Evolutionary conservation across 2,113 vertebrate genomes (phyloP), one percentile per base, ranked within the genome.

Genomic region (Saguinus midas): DNA sequence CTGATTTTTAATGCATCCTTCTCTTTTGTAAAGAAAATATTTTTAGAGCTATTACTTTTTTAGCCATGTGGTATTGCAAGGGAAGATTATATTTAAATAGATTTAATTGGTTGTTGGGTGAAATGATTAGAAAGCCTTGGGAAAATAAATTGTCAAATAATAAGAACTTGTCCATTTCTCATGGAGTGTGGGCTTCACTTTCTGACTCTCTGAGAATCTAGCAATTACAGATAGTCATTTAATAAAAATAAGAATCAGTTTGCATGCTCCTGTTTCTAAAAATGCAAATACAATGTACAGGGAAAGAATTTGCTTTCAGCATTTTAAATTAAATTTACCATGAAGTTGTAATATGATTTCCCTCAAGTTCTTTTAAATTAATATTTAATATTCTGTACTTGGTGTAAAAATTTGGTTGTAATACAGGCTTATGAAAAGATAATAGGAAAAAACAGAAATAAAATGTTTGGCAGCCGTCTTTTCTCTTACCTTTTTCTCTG

Each of bases 291-390:
- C 32, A 50, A 29, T 27, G n/a, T 84, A 66, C 50, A 64, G n/a
- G 64, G 64, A 84, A 94, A 96, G 43, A 35, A 72, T 84, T 97
- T 94, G 73, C 82, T 97, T 96, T 97, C 83, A 96, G 95, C 81
- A 85, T 95, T 86, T 95, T 92, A 95, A 98, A 96, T 97, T 82
- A 96, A 96, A 97, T 97, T 90, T 93, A 55, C 90, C 73, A 2
- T 92, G 94, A 82, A 93, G 72, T 37, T 70, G 12, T 92, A 94
- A 93, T 94, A 90, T 32, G 48, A 97, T 95, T 97, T 96, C 85
- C 88, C 57, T 97, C 72, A 96, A 96, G 82, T 95, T 97, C 78
- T 90, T 95, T 97, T 81, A 96, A 94, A 93, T 97, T 97, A 96
- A 96, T 96, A 91, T 93, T 98, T 97, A 91, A 95, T 95, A 94